These are phyloP conservation scores for Drosophila rubida DNA, from an alignment of 2,888 invertebrate genomes.

Conservation along the genomic window DNA sequence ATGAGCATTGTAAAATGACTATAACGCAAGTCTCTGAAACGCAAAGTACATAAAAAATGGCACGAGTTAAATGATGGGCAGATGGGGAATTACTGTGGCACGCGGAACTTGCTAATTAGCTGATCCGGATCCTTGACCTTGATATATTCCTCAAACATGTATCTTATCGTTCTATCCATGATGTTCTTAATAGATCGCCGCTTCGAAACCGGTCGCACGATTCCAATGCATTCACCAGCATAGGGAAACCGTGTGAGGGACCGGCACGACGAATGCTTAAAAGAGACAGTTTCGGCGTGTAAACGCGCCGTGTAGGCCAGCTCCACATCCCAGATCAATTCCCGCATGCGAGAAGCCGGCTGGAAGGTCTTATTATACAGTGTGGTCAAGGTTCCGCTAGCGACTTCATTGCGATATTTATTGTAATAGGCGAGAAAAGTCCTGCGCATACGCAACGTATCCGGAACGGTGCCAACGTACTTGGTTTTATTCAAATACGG, in stretches of 20 bases:
- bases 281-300: constrained; percentile 54
- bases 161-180: neutral
- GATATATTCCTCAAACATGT: constrained; percentile 1
- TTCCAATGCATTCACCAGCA: constrained; percentile 41
- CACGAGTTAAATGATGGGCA: neutral
- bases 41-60: neutral
- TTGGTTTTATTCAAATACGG: constrained; percentile 12
- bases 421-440: constrained; percentile 39
- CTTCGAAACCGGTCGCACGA: neutral
- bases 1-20: constrained; percentile 14
- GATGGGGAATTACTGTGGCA: neutral
- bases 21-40: neutral
- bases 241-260: constrained; percentile 46
- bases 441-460: constrained; percentile 15
- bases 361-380: constrained; percentile 11
- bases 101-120: neutral
- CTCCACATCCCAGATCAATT: constrained; percentile 64
- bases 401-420: constrained; percentile 37
- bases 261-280: constrained; percentile 50
- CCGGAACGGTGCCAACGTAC: constrained; percentile 45
- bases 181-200: neutral
- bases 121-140: neutral
- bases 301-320: constrained; percentile 54
- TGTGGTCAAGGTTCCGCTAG: constrained; percentile 39
- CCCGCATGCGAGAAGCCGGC: constrained; percentile 56